Base-by-base conservation (phyloP, 2,113 vertebrate genomes). In the Cyrtonyx montezumae region DNA sequence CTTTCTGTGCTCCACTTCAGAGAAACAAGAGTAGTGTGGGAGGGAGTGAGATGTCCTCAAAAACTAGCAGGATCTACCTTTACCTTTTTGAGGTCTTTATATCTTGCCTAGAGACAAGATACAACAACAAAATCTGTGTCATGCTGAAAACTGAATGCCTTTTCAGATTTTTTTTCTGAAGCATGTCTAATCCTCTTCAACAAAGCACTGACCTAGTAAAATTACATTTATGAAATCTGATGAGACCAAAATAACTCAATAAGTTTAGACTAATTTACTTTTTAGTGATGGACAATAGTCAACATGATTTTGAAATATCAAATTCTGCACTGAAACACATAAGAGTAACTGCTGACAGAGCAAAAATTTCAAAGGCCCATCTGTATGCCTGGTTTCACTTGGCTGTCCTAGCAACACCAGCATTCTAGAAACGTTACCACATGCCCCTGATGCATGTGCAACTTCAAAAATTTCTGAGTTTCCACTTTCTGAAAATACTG, bases 1-100 rank as follows among this genome's bases (percentile, higher is more conserved):
- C 32, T 89, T 84, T 76, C 36, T 94, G n/a, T 74, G 67, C 42
- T 82, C 82, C 55, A 73, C 43, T 90, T 90, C 48, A 73, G 71
- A 81, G 74, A 87, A 86, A 74, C 7, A 40, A 7, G n/a, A 90
- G 8, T 34, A n/a, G 49, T 28, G 53, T 79, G 69, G 75, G 87
- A 4, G 51, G 51, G 51, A 75, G 58, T 46, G 67, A 89, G 66
- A 87, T 82, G 55, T 79, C 79, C 71, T 90, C 45, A 76, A 85
- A 82, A 77, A 25, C 63, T 91, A 43, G 18, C 49, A 74, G 22
- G 11, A 69, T 77, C 36, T 87, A 79, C 68, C 85, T 82, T 76
- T 94, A 91, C 67, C 79, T 90, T 84, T 79, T 20, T 13, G 34
- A 73, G 59, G 79, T 79, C 53, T 79, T 92, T 71, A 22, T 61